A percentile compares a stretch with the other conserved stretches of the same genome.
phyloP scores from a whole-genome alignment of 2,888 invertebrate genomes.

The Drosophila niveifrons region DNA sequence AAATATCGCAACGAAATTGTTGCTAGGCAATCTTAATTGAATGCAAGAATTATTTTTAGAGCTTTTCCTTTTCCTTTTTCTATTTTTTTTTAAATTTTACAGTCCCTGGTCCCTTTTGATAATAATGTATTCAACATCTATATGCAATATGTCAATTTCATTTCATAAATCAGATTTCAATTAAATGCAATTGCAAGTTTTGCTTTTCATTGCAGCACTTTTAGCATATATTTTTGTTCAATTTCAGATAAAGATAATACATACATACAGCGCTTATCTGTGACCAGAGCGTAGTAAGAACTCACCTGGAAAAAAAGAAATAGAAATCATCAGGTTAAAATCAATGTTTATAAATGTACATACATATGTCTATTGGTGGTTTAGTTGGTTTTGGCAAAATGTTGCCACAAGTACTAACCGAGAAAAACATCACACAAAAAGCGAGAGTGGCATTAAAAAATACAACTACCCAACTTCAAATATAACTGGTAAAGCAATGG shows the following conservation, averaged over 20 bases:
- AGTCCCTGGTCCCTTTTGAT: too few species aligned
- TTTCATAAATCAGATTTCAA: background rate
- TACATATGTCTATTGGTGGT: background rate
- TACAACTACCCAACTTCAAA: slow-evolving; percentile 25
- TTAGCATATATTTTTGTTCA: slow-evolving; percentile 3
- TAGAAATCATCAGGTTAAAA: slow-evolving; percentile 38
- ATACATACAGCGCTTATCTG: slow-evolving; percentile 8
- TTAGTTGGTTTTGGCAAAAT: slow-evolving; percentile 21
- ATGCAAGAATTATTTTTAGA: too few species aligned
- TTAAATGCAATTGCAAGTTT: background rate
- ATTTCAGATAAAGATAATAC: slow-evolving; percentile 6
- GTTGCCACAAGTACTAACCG: slow-evolving; percentile 17
- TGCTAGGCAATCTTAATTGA: too few species aligned
- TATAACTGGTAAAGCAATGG: slow-evolving; percentile 50
- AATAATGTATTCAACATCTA: too few species aligned
- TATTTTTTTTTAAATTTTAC: too few species aligned
- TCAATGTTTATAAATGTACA: slow-evolving; percentile 36
- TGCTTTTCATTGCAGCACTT: background rate
- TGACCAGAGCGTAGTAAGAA: slow-evolving; percentile 8
- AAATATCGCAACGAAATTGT: too few species aligned
- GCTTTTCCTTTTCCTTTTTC: too few species aligned
- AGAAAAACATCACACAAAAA: background rate
- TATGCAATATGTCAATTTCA: background rate
- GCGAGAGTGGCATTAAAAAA: slow-evolving; percentile 9
- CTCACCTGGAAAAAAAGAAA: slow-evolving; percentile 56